These are phyloP conservation scores for Gerris lacustris DNA, from an alignment of 2,888 invertebrate species.

Conservation along the genomic window DNA sequence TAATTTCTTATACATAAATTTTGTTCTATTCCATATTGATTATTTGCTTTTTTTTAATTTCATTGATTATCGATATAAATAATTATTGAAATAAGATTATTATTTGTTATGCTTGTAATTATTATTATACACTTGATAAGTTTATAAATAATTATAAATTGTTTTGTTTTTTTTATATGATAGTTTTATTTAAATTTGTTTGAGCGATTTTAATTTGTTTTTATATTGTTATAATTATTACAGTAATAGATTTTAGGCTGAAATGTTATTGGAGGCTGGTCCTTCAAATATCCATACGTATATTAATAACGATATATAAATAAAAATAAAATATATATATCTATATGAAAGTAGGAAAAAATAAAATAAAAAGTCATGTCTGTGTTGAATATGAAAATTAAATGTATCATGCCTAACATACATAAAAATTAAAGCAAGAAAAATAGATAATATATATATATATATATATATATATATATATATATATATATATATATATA, in stretches of 20 bases:
- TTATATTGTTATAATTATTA: not conserved
- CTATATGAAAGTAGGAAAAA: no score
- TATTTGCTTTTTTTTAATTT: no score
- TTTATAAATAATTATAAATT: not conserved
- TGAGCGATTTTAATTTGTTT: not conserved
- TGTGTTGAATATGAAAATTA: not conserved
- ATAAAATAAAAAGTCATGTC: not conserved
- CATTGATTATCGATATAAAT: no score
- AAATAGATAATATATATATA: not conserved
- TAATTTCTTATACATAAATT: no score
- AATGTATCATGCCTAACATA: not conserved
- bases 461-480: no score
- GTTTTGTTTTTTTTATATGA: not conserved
- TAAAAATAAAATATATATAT: not conserved
- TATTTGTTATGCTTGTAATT: not conserved
- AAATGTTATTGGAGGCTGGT: slow-evolving; percentile 3
- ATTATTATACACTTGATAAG: not conserved
- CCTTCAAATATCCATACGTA: not conserved
- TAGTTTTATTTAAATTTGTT: slow-evolving; percentile 1
- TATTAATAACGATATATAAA: not conserved
- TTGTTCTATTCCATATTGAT: no score
- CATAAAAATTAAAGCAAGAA: no score
- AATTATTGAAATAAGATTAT: no score
- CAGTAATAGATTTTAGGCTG: not conserved
- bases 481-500: no score